Conservation (phyloP, 2,888 invertebrate genomes). For the Cheilosia vulpina region DNA sequence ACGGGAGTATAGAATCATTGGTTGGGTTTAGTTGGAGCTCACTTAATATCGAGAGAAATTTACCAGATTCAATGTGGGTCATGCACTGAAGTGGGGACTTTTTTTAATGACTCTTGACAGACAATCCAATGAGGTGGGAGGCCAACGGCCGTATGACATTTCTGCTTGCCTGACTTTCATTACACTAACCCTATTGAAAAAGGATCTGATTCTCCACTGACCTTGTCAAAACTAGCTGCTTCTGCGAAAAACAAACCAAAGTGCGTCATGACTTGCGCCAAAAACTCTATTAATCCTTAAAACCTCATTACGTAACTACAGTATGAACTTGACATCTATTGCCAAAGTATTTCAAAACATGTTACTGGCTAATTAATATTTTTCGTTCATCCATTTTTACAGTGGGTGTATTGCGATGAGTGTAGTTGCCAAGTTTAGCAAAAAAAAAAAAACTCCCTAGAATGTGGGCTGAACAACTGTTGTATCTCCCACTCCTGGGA, state of each 20-base stretch:
- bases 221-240: background rate
- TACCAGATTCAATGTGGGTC: too few species aligned
- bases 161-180: too few species aligned
- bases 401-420: slow-evolving; percentile 11
- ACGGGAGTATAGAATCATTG: too few species aligned
- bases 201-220: background rate
- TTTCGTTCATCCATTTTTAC: slow-evolving; percentile 23
- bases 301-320: slow-evolving; percentile 54
- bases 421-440: slow-evolving; percentile 9
- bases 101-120: too few species aligned
- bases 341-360: slow-evolving; percentile 40
- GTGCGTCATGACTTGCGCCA: background rate
- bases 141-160: too few species aligned
- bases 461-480: slow-evolving; percentile 33
- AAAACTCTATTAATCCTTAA: slow-evolving; percentile 25
- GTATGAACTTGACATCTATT: slow-evolving; percentile 70
- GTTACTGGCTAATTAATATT: slow-evolving; percentile 23
- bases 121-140: too few species aligned
- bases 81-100: too few species aligned
- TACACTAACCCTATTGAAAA: too few species aligned
- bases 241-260: background rate
- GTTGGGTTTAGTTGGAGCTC: too few species aligned
- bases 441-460: slow-evolving; percentile 11
- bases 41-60: too few species aligned
- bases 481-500: background rate